Evolutionary conservation across 2,113 vertebrate species (phyloP), one percentile per base, ranked within the genome.

Genomic region (Tonatia bakeri): DNA sequence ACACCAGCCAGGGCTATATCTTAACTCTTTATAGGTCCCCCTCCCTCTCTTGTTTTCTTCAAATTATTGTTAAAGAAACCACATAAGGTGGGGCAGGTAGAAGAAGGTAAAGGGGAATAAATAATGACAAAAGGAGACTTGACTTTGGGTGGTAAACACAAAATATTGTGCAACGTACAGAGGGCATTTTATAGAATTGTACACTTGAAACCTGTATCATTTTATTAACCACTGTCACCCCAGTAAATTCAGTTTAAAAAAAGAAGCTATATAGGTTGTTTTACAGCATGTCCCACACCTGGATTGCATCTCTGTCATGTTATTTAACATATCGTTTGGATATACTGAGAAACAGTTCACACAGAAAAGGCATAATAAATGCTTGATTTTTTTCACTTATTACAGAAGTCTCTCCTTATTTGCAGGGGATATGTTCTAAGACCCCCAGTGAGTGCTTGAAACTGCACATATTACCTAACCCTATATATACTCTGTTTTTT

Each of bases 301-400:
- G 33, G 28, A 52, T 83, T 97, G 64, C 40, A 70, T 73, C 40
- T 93, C 16, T 88, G 4, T 84, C 36, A 16, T 75, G 22, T 87
- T 79, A 79, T 52, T 76, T 95, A 89, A 36, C 36, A 47, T 84
- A 22, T 89, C 38, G 52, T 54, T 67, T 92, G 31, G 19, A 20
- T 86, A 94, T 24, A 83, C 16, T 79, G n/a, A 92, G 45, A 82
- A 96, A 70, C 2, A 93, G n/a, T 82, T 95, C 24, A 85, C 12
- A 91, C 20, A 86, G 47, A 47, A 70, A 94, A 85, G 22, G 12
- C 43, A 38, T 64, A 85, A 54, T 90, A 90, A 94, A 73, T 88
- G 31, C n/a, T 88, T 91, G 59, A 76, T 88, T 76, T 36, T 94
- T 94, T 94, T 94, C 10, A 33, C 69, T 90, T 80, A 64, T 85